Evolutionary conservation across 2,797 vertebrate genomes (phyloP).

Genomic region (Rallus crepitans): DNA sequence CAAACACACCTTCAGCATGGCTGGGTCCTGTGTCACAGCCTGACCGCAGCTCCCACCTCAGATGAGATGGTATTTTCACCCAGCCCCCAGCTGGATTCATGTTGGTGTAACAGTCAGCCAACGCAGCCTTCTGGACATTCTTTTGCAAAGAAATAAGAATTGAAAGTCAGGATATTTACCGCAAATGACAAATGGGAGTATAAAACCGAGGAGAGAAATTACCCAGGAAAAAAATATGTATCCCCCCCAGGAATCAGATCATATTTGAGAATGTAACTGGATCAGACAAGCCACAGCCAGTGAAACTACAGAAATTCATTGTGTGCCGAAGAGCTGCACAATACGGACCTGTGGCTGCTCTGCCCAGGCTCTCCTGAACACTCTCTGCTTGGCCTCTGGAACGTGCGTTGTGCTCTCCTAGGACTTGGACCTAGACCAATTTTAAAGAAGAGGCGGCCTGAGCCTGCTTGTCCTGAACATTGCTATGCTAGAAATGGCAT

Average conservation of each 20-base stretch:
- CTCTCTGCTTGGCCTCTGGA: neutral
- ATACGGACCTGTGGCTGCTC: neutral
- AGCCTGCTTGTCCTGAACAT: neutral
- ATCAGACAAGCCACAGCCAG: constrained; percentile 25
- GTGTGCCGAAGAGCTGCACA: constrained; percentile 9
- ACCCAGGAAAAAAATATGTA: neutral
- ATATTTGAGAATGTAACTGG: constrained; percentile 20
- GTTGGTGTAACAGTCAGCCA: neutral
- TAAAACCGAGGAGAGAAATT: constrained; percentile 37
- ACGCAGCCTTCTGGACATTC: neutral
- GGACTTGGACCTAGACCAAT: neutral
- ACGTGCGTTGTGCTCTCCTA: neutral
- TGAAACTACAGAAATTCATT: constrained; percentile 12
- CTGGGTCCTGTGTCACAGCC: neutral
- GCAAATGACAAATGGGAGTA: constrained; percentile 27
- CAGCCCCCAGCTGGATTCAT: neutral
- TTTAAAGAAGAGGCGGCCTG: neutral
- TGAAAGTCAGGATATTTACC: constrained; percentile 39
- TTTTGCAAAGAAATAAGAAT: constrained; percentile 6
- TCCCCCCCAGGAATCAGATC: constrained; percentile 7
- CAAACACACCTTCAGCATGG: neutral
- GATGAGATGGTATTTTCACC: neutral
- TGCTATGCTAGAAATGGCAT: neutral
- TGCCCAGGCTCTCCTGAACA: neutral
- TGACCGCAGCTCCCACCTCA: neutral